Evolutionary conservation across 2,888 invertebrate species (phyloP), one percentile per base, ranked within the genome.

Genomic region (Dicyrtoma fusca): DNA sequence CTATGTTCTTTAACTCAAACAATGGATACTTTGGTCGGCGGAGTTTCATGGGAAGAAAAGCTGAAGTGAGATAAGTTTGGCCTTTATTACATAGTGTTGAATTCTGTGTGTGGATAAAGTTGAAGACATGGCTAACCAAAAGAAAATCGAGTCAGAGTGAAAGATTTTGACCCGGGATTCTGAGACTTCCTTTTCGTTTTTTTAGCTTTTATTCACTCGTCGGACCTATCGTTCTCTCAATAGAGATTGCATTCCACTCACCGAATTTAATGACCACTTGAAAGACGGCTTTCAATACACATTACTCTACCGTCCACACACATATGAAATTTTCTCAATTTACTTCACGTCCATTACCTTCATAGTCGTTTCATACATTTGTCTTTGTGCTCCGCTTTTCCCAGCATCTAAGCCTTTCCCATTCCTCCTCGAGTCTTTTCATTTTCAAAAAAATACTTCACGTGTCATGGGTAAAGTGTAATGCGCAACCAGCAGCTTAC

Each of bases 201-300:
- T 21, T 13, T 13, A 13, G 6, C 8, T 57, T 57, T 21, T 21
- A 26, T 19, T 59, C 59, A 59, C 25, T 34, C 26, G 26, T 59
- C 26, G n/a, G 55, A 19, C 55, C 4, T 5, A 19, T 19, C 21
- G 2, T 25, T 59, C 25, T 26, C 25, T 23, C 26, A 6, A 26
- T 26, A 59, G 26, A 21, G 14, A 26, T 59, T 26, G 59, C 59
- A 59, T 59, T 59, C 59, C 59, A 59, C 26, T 59, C 59, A 59
- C 25, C 1, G 26, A 59, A 26, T 59, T 59, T 59, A 59, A 59
- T 59, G 59, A 59, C 59, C 59, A 59, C 59, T 59, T 59, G 59
- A 59, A 59, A 59, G 59, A 59, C 59, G 26, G 17, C 59, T 59
- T 59, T 59, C 59, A 59, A 59, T 59, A 59, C 26, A n/a, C n/a